Evolutionary conservation across 2,888 invertebrate species (phyloP).

Genomic region (Podotricha telesiphe): DNA sequence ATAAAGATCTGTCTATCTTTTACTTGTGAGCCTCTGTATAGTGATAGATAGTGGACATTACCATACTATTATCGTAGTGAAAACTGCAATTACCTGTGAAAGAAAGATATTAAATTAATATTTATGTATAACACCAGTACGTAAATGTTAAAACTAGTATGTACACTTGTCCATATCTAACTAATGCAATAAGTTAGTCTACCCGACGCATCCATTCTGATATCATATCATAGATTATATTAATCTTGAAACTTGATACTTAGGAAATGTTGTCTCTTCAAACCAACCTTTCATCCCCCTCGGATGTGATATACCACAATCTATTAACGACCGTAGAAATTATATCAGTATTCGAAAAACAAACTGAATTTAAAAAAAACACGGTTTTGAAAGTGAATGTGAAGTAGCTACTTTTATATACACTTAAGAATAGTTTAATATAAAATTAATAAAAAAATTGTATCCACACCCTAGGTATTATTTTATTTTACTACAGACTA

Average conservation of each 20-base stretch:
- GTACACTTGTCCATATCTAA: background rate
- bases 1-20: conserved; percentile 1
- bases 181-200: background rate
- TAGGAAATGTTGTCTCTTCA: background rate
- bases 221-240: background rate
- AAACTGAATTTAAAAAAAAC: too few relatives aligned
- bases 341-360: too few relatives aligned
- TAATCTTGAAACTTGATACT: background rate
- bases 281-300: too few relatives aligned
- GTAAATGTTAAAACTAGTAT: background rate
- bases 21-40: background rate
- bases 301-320: too few relatives aligned
- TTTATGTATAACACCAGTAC: background rate
- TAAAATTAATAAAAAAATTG: background rate
- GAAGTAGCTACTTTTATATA: background rate
- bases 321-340: too few relatives aligned
- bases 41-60: conserved; percentile 1
- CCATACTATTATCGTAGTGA: conserved; percentile 7
- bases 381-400: too few relatives aligned
- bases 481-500: conserved; percentile 9
- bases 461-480: background rate
- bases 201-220: background rate
- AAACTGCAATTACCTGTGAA: conserved; percentile 16
- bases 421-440: background rate
- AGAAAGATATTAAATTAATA: conserved; percentile 6